These are phyloP conservation scores for Dynastes hyllus DNA, from an alignment of 2,888 invertebrate genomes.

Conservation along the genomic window DNA sequence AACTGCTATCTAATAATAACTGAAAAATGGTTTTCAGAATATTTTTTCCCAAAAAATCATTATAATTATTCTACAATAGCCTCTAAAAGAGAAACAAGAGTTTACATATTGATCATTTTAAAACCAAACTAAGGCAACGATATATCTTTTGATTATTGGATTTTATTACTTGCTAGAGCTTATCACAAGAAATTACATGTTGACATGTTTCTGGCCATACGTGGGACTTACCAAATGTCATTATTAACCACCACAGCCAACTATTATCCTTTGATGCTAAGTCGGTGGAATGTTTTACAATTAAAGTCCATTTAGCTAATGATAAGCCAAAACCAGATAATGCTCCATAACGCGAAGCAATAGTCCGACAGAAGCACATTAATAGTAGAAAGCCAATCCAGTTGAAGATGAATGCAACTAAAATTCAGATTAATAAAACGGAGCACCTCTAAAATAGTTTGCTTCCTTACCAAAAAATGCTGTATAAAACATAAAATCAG, in stretches of 20 bases:
- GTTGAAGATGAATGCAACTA: slow-evolving; percentile 96
- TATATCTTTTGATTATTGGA: no score
- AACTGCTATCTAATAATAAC: no score
- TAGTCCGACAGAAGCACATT: slow-evolving; percentile 95
- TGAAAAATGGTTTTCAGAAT: no score
- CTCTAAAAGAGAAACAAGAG: no score
- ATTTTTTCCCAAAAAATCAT: no score
- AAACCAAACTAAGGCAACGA: no score
- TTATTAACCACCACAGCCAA: slow-evolving; percentile 94
- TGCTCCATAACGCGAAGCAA: slow-evolving; percentile 94
- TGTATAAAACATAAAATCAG: slow-evolving; percentile 94
- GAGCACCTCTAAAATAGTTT: slow-evolving; percentile 6
- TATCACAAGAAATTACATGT: no score
- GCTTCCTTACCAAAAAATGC: slow-evolving; percentile 85
- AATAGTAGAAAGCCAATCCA: slow-evolving; percentile 95
- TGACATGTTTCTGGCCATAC: neutral
- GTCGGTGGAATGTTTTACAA: slow-evolving; percentile 93
- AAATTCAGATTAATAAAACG: slow-evolving; percentile 13
- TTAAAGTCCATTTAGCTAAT: slow-evolving; percentile 95
- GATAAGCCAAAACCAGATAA: slow-evolving; percentile 94
- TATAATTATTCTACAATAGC: no score
- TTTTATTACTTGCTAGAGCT: no score
- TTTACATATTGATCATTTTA: no score
- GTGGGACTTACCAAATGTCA: slow-evolving; percentile 84
- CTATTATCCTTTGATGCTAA: slow-evolving; percentile 90